Evolutionary conservation across 2,888 invertebrate species (phyloP), one percentile per base, ranked within the genome.

Genomic region (Norana najaformis): DNA sequence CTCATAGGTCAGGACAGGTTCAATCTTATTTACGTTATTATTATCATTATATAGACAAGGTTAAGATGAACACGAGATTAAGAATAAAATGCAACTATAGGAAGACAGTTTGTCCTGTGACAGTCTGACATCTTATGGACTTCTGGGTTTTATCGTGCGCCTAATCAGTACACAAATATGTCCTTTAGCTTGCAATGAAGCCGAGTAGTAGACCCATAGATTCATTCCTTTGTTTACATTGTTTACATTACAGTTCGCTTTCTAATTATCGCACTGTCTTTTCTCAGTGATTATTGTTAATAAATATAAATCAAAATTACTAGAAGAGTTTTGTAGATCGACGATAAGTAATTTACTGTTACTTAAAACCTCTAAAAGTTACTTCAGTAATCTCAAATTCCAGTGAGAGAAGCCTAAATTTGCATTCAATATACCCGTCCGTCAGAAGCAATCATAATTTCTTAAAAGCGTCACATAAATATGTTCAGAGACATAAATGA

Each of bases 1-100:
- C 93, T 95, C 1, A 95, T 95, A 88, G 95, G 95, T 95, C 34
- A 23, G 34, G 30, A 8, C 23, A 88, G 39, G 30, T 69, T 69
- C n/a, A 23, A 30, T 53, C 41, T 41, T 30, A 53, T 23, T 53
- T 30, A 30, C 5, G 23, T 53, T 30, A 53, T 53, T 53, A 53
- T 69, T 8, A 39, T 36, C 89, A 89, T 34, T 47, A 69, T 85
- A 85, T 34, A 36, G 1, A 37, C 85, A 36, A 85, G 1, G 20
- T 20, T 20, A 11, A 23, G 30, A 69, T 23, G 30, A 23, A 23
- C 20, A 30, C 20, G 30, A 20, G 20, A 36, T 20, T 37, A 85
- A 20, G 85, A 20, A 37, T 18, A 35, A 34, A 37, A 20, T 69
- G n/a, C 23, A 37, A 30, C 18, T 85, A 83, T 36, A 5, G 18